Conservation (phyloP, 2,113 vertebrate species). For the Pelecanus crispus region DNA sequence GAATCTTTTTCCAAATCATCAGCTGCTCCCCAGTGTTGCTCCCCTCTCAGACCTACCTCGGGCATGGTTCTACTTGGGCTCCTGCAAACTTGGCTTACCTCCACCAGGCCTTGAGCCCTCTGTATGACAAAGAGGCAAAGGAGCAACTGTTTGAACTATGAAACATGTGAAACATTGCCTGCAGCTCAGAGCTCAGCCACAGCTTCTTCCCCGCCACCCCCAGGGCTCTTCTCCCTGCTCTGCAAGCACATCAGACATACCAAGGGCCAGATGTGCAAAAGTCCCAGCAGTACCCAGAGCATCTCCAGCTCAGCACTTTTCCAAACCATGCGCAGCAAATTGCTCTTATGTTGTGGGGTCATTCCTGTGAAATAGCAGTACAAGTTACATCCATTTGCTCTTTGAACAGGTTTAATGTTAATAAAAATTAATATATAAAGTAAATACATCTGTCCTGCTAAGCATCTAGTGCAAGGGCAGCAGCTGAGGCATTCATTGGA, state of each 20-base stretch:
- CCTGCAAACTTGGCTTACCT: background rate
- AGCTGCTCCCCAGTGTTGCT: rapidly evolving
- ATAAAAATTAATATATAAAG: conserved; percentile 21
- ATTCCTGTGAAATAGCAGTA: background rate
- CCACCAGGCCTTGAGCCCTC: background rate
- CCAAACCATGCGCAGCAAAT: background rate
- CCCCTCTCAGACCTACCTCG: background rate
- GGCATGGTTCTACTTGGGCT: background rate
- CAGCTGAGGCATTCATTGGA: background rate
- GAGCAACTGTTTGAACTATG: background rate
- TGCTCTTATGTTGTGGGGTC: background rate
- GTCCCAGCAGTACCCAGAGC: too few relatives aligned
- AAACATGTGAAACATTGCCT: background rate
- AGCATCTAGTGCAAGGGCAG: background rate
- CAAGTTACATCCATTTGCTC: background rate
- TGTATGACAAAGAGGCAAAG: background rate
- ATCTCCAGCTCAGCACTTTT: background rate
- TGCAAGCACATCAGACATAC: rapidly evolving
- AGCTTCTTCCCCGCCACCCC: background rate
- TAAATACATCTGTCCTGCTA: background rate
- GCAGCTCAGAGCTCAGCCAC: background rate
- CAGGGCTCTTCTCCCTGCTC: background rate
- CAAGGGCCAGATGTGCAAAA: background rate
- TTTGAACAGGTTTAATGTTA: background rate
- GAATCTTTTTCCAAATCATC: background rate